Conservation (phyloP, 2,113 vertebrate genomes). For the Pristiophorus japonicus region DNA sequence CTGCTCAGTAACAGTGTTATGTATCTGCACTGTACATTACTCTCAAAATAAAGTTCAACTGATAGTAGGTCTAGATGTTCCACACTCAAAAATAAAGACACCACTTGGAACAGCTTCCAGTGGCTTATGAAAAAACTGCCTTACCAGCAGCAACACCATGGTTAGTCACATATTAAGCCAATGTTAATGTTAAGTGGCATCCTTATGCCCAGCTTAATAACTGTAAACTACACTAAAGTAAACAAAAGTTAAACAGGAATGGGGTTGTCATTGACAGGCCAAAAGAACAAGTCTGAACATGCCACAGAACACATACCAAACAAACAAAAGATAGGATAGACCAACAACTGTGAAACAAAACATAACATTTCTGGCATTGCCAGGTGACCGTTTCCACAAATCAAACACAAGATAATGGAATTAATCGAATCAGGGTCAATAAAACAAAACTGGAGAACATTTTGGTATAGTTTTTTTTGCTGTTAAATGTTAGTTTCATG, state of each 20-base stretch:
- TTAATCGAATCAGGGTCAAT: background rate
- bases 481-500: background rate
- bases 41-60: background rate
- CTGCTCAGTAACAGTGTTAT: background rate
- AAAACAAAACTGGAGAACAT: background rate
- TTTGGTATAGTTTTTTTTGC: background rate
- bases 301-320: background rate
- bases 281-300: conserved; percentile 5
- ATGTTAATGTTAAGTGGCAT: background rate
- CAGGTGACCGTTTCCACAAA: background rate
- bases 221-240: background rate
- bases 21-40: background rate
- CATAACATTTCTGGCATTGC: background rate
- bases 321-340: background rate
- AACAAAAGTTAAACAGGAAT: background rate
- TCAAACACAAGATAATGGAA: background rate
- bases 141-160: background rate
- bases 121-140: background rate
- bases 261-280: background rate
- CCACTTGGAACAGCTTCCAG: background rate
- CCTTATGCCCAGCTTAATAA: background rate
- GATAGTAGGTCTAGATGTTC: background rate
- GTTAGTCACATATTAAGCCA: background rate
- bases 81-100: background rate
- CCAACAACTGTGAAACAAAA: background rate